Percentiles rank a stretch among this genome's conserved stretches.
Conservation (phyloP, 2,797 vertebrate species). For the Pampus argenteus region DNA sequence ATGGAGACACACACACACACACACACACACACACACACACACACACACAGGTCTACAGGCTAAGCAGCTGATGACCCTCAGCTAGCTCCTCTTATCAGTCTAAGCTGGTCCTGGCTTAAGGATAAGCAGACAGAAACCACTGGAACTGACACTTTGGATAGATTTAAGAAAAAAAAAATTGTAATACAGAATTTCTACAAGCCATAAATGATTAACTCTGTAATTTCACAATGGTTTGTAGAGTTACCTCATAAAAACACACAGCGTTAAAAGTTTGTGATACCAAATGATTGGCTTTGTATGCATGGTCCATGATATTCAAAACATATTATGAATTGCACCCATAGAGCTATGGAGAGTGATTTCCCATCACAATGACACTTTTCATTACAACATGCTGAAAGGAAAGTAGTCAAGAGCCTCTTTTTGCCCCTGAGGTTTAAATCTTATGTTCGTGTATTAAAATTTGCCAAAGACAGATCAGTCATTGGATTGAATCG, state of each 20-base stretch:
- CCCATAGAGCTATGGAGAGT: slow-evolving; percentile 11
- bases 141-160: slow-evolving; percentile 74
- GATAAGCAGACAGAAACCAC: slow-evolving; percentile 73
- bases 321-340: slow-evolving; percentile 43
- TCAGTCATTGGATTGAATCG: slow-evolving; percentile 77
- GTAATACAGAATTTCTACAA: slow-evolving; percentile 52
- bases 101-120: slow-evolving; percentile 76
- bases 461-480: slow-evolving; percentile 78
- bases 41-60: slow-evolving; percentile 31
- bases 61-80: slow-evolving; percentile 75
- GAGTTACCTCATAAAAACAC: slow-evolving; percentile 49
- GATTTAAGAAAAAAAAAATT: slow-evolving; percentile 57
- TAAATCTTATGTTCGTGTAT: slow-evolving; percentile 67
- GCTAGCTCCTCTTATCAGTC: slow-evolving; percentile 75
- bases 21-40: slow-evolving; percentile 8
- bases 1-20: slow-evolving; percentile 10
- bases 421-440: slow-evolving; percentile 48
- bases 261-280: slow-evolving; percentile 26
- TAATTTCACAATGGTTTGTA: slow-evolving; percentile 29
- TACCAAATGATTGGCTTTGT: slow-evolving; percentile 5
- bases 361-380: slow-evolving; percentile 50
- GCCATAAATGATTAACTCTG: slow-evolving; percentile 62
- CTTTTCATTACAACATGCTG: slow-evolving; percentile 59
- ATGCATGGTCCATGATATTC: slow-evolving; percentile 27
- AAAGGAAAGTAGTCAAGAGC: slow-evolving; percentile 58